phyloP scores from a whole-genome alignment of 2,113 vertebrate species.

The Rana temporaria region DNA sequence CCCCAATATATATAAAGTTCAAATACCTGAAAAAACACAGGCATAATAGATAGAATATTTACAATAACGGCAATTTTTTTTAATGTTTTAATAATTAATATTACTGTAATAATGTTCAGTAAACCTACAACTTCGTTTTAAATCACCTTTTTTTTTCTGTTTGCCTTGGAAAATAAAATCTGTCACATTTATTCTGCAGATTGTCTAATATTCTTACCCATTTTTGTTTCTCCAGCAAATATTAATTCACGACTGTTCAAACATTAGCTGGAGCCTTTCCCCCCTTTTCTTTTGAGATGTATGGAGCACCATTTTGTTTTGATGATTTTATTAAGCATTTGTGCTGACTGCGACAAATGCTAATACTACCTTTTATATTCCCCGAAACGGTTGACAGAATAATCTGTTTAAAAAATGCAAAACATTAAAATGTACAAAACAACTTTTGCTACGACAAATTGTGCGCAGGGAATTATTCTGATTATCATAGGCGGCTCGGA shows the following conservation, averaged over 20 bases:
- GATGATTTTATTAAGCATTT: slow-evolving; percentile 45
- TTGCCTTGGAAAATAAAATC: too few species aligned
- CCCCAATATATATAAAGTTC: too few species aligned
- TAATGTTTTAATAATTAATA: too few species aligned
- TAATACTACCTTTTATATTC: slow-evolving; percentile 45
- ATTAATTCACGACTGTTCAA: slow-evolving; percentile 8
- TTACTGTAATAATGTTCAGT: too few species aligned
- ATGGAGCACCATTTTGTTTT: slow-evolving; percentile 31
- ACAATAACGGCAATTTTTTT: too few species aligned
- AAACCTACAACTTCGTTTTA: too few species aligned
- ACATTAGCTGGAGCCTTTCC: slow-evolving; percentile 14
- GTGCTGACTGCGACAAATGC: slow-evolving; percentile 35
- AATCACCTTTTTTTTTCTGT: too few species aligned
- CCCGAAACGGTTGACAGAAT: slow-evolving; percentile 36
- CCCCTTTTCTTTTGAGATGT: background rate
- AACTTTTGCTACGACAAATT: slow-evolving; percentile 23
- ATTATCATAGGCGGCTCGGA: slow-evolving; percentile 23
- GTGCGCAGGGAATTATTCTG: slow-evolving; percentile 34
- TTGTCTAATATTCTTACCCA: background rate
- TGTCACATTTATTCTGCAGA: too few species aligned
- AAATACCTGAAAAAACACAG: too few species aligned
- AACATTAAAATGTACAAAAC: slow-evolving; percentile 38
- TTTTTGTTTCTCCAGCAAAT: slow-evolving; percentile 32
- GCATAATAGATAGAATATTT: too few species aligned
- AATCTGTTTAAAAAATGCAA: slow-evolving; percentile 43